Evolutionary conservation across 23 tunicate genomes (phyloP).

Genomic region (Phallusia fumigata): DNA sequence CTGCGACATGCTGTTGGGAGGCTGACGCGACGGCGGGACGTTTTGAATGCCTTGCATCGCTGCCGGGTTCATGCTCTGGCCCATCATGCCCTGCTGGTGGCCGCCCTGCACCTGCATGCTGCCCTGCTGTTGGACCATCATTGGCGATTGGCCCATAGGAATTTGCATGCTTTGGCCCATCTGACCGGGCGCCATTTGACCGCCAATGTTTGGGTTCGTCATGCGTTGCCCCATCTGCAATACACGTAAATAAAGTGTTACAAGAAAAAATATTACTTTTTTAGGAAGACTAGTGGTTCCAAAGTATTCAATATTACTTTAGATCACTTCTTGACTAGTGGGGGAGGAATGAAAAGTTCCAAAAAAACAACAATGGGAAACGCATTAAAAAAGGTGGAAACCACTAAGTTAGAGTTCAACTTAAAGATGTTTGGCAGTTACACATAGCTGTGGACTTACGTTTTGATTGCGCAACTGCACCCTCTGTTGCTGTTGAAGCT

Average conservation of each 20-base stretch:
- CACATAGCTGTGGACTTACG: not conserved
- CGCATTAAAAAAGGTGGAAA: no score
- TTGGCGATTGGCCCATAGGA: slow-evolving; percentile 33
- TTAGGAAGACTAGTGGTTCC: not conserved
- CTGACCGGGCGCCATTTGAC: slow-evolving; percentile 28
- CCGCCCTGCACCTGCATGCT: slow-evolving; percentile 22
- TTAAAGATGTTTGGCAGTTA: not conserved
- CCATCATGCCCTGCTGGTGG: slow-evolving; percentile 38
- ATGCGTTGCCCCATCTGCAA: slow-evolving; percentile 23
- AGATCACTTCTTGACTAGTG: no score
- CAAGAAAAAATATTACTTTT: not conserved
- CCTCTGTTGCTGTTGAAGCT: slow-evolving; percentile 11
- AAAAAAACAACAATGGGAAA: not conserved
- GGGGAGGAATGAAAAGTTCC: no score
- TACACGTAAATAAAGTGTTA: not conserved
- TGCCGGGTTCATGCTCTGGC: slow-evolving; percentile 40
- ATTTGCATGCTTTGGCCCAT: slow-evolving; percentile 53
- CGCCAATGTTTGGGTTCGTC: slow-evolving; percentile 33
- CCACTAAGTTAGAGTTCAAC: no score
- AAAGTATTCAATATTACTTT: no score
- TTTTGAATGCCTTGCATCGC: slow-evolving; percentile 9
- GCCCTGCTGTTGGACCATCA: slow-evolving; percentile 64
- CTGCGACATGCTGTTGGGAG: slow-evolving; percentile 53
- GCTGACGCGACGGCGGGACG: slow-evolving; percentile 41
- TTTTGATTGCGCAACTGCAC: slow-evolving; percentile 4